Base-by-base conservation (phyloP, 2,113 vertebrate genomes). In the Lethenteron reissneri region DNA sequence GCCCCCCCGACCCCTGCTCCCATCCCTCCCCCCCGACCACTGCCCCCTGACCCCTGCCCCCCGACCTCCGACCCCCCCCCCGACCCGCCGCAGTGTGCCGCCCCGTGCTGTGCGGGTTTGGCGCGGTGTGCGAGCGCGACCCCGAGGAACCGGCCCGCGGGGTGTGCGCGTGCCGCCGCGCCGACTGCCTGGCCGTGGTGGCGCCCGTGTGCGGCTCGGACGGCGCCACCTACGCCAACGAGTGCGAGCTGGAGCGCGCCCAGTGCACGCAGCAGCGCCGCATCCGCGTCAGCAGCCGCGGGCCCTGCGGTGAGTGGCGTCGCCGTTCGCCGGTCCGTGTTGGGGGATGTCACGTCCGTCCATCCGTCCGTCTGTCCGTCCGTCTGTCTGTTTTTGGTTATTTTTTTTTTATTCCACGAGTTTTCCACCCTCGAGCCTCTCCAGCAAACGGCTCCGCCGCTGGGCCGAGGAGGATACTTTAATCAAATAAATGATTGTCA, bases 141-240 rank as follows among this genome's bases (percentile, higher is more conserved):
- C 68, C 78, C 0, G 11, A 79, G 0, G 82, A 85, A 70, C 82
- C 83, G 0, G 82, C 84, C 73, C 84, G 78, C 72, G 92, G 84
- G 1, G 77, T 83, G 71, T 97, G 94, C 0, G 81, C 92, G 71
- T 97, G 94, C 77, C 87, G 85, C 79, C 87, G 82, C 78, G 75
- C 78, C 0, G 60, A 77, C 0, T 97, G 92, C 58, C 83, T 88
- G 0, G 76, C 80, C 0, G 80, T 92, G 78, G 92, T 97, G 79
- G 90, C 91, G 0, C 94, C 94, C 0, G 91, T 97, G 56, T 97
- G 94, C 0, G 94, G 92, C 70, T 95, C 92, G 0, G 92, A 97
- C 56, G 87, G 86, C 1, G 91, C 89, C 74, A 96, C 94, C 73
- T 97, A 97, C 80, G 86, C 87, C 79, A 97, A 89, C 1, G 89